phyloP scores from a whole-genome alignment of 2,797 vertebrate genomes.

The Melanotaenia parkinsoni region DNA sequence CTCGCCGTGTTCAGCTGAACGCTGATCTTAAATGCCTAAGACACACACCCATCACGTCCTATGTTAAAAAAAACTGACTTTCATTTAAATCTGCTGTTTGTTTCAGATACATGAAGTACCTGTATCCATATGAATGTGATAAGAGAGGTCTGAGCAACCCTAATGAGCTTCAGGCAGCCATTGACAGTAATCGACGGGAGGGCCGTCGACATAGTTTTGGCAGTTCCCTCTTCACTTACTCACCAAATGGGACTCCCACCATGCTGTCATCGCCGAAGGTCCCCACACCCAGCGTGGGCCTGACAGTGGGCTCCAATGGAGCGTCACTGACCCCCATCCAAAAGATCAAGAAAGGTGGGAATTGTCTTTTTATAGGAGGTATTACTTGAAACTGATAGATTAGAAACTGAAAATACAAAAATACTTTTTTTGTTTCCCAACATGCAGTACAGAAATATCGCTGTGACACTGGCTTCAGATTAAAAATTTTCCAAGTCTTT shows the following conservation, averaged over 20 bases:
- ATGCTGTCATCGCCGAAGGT: conserved; percentile 94
- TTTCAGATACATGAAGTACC: conserved; percentile 97
- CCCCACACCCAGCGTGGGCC: conserved; percentile 81
- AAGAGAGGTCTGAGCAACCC: conserved; percentile 94
- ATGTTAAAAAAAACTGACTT: background rate
- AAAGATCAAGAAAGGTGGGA: conserved; percentile 96
- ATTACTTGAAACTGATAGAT: background rate
- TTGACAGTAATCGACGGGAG: conserved; percentile 95
- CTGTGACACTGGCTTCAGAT: background rate
- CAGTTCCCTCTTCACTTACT: conserved; percentile 93
- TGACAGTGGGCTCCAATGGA: conserved; percentile 87
- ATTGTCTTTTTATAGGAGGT: background rate
- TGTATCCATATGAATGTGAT: conserved; percentile 98
- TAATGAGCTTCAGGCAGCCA: conserved; percentile 96
- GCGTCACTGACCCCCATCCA: conserved; percentile 83
- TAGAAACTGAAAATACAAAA: background rate
- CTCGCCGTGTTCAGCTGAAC: background rate
- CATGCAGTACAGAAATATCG: background rate
- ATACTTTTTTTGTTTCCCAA: background rate
- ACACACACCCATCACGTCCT: background rate
- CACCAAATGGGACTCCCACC: conserved; percentile 89
- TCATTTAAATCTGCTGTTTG: background rate
- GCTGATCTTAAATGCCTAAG: background rate
- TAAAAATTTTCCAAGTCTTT: background rate
- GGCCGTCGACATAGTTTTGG: conserved; percentile 94